These are phyloP conservation scores for Taurulus bubalis DNA, from an alignment of 2,113 vertebrate species.

Conservation along the genomic window DNA sequence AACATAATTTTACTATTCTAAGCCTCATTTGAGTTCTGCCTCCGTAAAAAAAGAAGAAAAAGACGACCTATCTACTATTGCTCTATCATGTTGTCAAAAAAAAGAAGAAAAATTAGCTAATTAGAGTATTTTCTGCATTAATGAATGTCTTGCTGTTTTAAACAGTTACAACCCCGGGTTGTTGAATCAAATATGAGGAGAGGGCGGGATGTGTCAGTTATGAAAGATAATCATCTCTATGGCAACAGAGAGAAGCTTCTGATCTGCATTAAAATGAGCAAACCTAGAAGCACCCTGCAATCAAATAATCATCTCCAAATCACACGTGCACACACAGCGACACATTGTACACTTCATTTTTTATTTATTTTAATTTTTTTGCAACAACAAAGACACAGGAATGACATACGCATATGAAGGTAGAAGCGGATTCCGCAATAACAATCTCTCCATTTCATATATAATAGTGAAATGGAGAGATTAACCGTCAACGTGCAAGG, in stretches of 20 bases:
- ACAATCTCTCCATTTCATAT: neutral
- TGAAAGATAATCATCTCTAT: constrained; percentile 70
- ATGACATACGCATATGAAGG: neutral
- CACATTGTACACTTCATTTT: neutral
- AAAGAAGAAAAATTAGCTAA: constrained; percentile 17
- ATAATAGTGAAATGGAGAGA: neutral
- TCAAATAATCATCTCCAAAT: constrained; percentile 76
- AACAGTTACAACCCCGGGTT: constrained; percentile 53
- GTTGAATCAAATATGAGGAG: constrained; percentile 53
- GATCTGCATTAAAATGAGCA: constrained; percentile 65
- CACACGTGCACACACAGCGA: constrained; percentile 30
- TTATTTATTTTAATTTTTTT: neutral
- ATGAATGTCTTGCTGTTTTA: constrained; percentile 59
- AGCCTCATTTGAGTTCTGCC: constrained; percentile 46
- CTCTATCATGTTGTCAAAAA: constrained; percentile 38
- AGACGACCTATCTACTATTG: constrained; percentile 25
- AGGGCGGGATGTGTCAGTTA: constrained; percentile 59
- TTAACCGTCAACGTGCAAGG: neutral
- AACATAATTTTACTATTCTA: constrained; percentile 57
- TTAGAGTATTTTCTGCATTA: constrained; percentile 57
- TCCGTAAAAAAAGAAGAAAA: constrained; percentile 5
- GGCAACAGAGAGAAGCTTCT: constrained; percentile 71
- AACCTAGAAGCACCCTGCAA: constrained; percentile 58
- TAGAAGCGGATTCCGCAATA: neutral
- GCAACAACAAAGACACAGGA: neutral